These are phyloP conservation scores for Allacma fusca DNA, from an alignment of 2,888 invertebrate species.

Conservation along the genomic window DNA sequence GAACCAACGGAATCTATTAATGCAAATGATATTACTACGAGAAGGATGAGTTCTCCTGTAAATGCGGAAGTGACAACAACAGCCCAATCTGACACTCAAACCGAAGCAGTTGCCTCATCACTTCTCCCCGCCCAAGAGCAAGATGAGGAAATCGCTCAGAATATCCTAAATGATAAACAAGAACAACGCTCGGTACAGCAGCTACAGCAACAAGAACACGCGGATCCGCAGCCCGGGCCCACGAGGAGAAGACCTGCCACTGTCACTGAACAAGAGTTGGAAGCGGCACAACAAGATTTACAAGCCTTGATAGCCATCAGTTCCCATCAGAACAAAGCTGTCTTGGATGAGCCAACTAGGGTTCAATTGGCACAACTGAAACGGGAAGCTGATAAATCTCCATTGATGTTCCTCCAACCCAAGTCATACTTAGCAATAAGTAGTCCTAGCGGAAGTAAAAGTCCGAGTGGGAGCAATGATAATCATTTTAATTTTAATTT, in stretches of 20 bases:
- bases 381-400: constrained; percentile 55
- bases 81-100: not conserved
- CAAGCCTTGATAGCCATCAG: constrained; percentile 39
- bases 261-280: not conserved
- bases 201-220: not conserved
- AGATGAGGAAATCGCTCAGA: constrained; percentile 59
- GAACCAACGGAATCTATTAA: not conserved
- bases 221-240: not conserved
- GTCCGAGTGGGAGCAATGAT: not conserved
- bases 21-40: not conserved
- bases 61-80: constrained; percentile 4
- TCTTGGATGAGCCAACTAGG: constrained; percentile 43
- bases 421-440: not conserved
- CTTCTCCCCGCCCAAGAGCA: constrained; percentile 65
- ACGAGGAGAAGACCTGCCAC: not conserved
- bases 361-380: constrained; percentile 52
- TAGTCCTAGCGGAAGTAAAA: not conserved
- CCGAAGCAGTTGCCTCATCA: not conserved
- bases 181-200: constrained; percentile 44
- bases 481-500: not conserved
- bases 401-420: constrained; percentile 38
- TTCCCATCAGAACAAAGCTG: constrained; percentile 23
- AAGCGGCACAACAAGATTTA: constrained; percentile 43
- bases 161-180: constrained; percentile 55
- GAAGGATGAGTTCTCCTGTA: not conserved